Evolutionary conservation across 2,113 vertebrate genomes (phyloP).

Genomic region (Gasterosteus nipponicus): DNA sequence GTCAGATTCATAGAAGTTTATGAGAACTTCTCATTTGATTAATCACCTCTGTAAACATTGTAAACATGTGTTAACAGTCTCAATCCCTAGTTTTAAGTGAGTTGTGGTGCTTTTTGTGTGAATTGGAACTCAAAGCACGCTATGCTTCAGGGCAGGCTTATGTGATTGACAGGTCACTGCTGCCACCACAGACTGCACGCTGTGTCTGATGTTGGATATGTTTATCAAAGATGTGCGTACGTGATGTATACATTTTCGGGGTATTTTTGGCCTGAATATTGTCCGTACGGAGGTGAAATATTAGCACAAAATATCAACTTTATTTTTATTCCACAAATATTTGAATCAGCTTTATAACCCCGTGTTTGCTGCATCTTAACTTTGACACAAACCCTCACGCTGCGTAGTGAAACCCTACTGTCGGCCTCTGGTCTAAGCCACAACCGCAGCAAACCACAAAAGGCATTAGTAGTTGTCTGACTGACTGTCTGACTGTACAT

Average conservation of each 20-base stretch:
- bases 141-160: too few relatives aligned
- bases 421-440: constrained; percentile 60
- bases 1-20: too few relatives aligned
- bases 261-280: background rate
- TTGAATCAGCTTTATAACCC: constrained; percentile 6
- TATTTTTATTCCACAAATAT: constrained; percentile 17
- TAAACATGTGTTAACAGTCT: too few relatives aligned
- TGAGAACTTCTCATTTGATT: too few relatives aligned
- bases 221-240: background rate
- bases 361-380: constrained; percentile 33
- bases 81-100: too few relatives aligned
- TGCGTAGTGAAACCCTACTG: constrained; percentile 49
- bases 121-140: too few relatives aligned
- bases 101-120: too few relatives aligned
- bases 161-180: too few relatives aligned
- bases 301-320: background rate
- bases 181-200: background rate
- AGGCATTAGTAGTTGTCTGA: constrained; percentile 48
- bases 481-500: constrained; percentile 36
- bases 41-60: too few relatives aligned
- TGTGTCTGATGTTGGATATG: background rate
- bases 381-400: constrained; percentile 5
- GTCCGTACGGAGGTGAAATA: background rate
- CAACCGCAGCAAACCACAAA: constrained; percentile 56
- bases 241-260: background rate